Percentiles rank a stretch among this genome's conserved stretches.
Evolutionary conservation across 1,140 invertebrate genomes (phyloP).

Genomic region (Zaprionus capensis): DNA sequence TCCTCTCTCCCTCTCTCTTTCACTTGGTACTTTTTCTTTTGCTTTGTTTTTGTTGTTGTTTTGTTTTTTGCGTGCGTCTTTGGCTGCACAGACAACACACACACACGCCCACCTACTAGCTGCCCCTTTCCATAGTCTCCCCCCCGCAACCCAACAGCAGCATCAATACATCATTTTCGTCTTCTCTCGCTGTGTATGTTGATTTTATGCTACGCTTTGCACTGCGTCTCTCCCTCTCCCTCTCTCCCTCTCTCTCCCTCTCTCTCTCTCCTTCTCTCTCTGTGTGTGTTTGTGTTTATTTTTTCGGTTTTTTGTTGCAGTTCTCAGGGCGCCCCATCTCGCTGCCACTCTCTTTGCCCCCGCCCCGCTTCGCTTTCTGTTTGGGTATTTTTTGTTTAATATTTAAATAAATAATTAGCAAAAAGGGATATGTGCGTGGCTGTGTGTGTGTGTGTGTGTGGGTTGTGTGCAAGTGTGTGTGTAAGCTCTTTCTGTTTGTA

Average conservation of each 20-base stretch:
- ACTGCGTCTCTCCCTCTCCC: constrained; percentile 28
- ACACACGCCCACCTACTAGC: constrained; percentile 12
- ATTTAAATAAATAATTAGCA: constrained; percentile 84
- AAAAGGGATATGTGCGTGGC: constrained; percentile 71
- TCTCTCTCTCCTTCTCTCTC: not conserved
- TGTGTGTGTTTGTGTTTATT: constrained; percentile 25
- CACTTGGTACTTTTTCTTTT: constrained; percentile 40
- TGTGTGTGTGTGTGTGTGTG: constrained; percentile 26
- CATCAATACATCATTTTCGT: constrained; percentile 82
- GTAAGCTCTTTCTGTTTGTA: constrained; percentile 35
- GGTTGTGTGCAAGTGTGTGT: constrained; percentile 10
- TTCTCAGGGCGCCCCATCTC: constrained; percentile 31
- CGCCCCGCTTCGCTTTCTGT: constrained; percentile 31
- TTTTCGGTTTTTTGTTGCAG: constrained; percentile 62
- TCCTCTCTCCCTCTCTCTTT: not conserved
- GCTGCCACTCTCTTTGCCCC: not conserved
- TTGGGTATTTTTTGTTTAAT: constrained; percentile 83
- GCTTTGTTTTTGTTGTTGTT: constrained; percentile 34
- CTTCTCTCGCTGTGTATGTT: constrained; percentile 61
- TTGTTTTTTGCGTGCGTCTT: constrained; percentile 40
- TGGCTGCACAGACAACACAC: constrained; percentile 54
- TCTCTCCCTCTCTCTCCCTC: not conserved
- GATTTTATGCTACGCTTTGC: constrained; percentile 68
- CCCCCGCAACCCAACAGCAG: constrained; percentile 19
- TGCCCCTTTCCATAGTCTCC: not conserved